Evolutionary conservation across 2,797 vertebrate genomes (phyloP).

Genomic region (Saguinus oedipus): DNA sequence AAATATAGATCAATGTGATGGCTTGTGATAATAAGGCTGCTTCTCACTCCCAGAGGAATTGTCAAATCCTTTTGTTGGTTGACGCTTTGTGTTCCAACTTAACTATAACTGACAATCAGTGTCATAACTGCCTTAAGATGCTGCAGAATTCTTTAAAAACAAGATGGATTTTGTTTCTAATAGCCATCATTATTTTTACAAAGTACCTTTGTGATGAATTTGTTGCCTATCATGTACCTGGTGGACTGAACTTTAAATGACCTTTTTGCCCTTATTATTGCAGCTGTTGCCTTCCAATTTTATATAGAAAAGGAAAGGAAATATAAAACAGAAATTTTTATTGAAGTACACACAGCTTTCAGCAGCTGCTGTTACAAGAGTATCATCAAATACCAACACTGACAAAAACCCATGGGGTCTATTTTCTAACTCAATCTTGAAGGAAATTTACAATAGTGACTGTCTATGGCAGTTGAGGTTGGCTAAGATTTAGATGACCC

Average conservation of each 20-base stretch:
- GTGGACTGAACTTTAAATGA: constrained; percentile 53
- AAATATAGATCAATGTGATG: not conserved
- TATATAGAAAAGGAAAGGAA: constrained; percentile 64
- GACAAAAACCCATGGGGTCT: constrained; percentile 60
- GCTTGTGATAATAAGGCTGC: not conserved
- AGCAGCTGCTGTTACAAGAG: constrained; percentile 67
- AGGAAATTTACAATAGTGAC: constrained; percentile 63
- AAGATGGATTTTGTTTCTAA: constrained; percentile 48
- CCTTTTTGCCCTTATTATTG: constrained; percentile 32
- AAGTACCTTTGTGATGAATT: constrained; percentile 45
- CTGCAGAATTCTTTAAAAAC: constrained; percentile 62
- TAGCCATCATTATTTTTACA: constrained; percentile 33
- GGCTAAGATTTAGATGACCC: constrained; percentile 66
- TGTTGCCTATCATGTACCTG: not conserved
- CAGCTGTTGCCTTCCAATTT: constrained; percentile 48
- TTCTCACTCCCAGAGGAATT: not conserved
- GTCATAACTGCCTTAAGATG: constrained; percentile 52
- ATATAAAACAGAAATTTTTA: constrained; percentile 66
- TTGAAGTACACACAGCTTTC: constrained; percentile 49
- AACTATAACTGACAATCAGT: constrained; percentile 29
- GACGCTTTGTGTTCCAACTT: constrained; percentile 47
- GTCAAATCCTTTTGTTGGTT: constrained; percentile 1
- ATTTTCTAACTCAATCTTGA: constrained; percentile 70
- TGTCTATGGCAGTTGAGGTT: constrained; percentile 59
- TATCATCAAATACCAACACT: constrained; percentile 58